These are phyloP conservation scores for Drosophila saltans DNA, from an alignment of 1,140 invertebrate species.

Conservation along the genomic window DNA sequence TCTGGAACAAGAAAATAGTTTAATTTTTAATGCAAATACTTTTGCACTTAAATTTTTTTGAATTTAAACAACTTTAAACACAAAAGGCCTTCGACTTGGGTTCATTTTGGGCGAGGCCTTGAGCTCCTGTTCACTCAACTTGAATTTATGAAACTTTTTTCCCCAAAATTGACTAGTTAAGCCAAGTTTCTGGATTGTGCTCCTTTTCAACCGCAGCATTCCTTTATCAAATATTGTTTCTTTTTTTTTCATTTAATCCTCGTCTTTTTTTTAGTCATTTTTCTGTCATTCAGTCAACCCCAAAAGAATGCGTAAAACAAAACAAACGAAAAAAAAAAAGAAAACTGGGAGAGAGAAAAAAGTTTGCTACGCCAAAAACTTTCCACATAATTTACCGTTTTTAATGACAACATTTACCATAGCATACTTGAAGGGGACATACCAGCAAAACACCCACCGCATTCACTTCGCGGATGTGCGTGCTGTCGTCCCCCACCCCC, in stretches of 20 bases:
- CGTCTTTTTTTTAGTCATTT: neutral
- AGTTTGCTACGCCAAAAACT: slow-evolving; percentile 25
- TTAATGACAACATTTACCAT: slow-evolving; percentile 68
- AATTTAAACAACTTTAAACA: neutral
- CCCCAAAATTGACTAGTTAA: slow-evolving; percentile 8
- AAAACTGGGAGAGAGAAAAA: slow-evolving; percentile 1
- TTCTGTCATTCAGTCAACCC: slow-evolving; percentile 10
- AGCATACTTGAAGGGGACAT: slow-evolving; percentile 51
- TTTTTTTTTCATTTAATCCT: neutral
- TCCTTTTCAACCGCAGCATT: neutral
- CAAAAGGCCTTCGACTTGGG: neutral
- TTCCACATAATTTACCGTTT: slow-evolving; percentile 62
- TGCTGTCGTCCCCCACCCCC: neutral
- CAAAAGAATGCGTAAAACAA: slow-evolving; percentile 7
- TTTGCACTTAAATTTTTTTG: no score
- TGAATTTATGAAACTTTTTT: slow-evolving; percentile 3
- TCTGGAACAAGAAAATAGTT: no score
- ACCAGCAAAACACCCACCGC: slow-evolving; percentile 2
- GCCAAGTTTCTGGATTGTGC: neutral
- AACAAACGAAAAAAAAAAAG: slow-evolving; percentile 22
- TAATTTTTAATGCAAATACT: no score
- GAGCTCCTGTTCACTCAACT: neutral
- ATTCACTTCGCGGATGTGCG: slow-evolving; percentile 35
- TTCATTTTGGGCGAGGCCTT: neutral
- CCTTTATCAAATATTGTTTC: slow-evolving; percentile 5